Evolutionary conservation across 2,797 vertebrate genomes (phyloP).

Genomic region (Scarus forsteni): DNA sequence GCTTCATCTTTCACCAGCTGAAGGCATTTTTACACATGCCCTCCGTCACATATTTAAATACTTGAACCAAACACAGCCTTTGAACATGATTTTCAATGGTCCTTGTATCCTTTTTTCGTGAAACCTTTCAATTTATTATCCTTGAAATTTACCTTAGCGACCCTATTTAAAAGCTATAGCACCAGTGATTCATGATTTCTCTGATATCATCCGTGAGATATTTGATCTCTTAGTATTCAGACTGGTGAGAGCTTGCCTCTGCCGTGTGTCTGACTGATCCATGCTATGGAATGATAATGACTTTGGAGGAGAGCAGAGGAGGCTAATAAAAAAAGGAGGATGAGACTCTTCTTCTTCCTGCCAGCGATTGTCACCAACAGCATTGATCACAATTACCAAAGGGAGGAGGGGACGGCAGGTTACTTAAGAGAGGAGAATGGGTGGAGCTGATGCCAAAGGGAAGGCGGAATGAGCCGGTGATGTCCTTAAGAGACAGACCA

Average conservation of each 20-base stretch:
- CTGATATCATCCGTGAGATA: background rate
- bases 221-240: background rate
- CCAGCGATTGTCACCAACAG: background rate
- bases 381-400: slow-evolving; percentile 51
- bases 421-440: slow-evolving; percentile 21
- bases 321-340: slow-evolving; percentile 33
- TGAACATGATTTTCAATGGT: too few relatives aligned
- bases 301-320: slow-evolving; percentile 32
- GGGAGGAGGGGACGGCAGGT: slow-evolving; percentile 1
- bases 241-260: background rate
- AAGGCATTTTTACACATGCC: too few relatives aligned
- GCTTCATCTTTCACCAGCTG: too few relatives aligned
- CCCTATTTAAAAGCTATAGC: background rate
- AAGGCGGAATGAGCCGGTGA: slow-evolving; percentile 20
- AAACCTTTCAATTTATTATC: too few relatives aligned
- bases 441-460: background rate
- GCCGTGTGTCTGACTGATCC: slow-evolving; percentile 41
- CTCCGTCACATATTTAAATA: too few relatives aligned
- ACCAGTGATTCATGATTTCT: too few relatives aligned
- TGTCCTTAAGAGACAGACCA: slow-evolving; percentile 17
- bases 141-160: background rate
- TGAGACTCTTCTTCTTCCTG: slow-evolving; percentile 23
- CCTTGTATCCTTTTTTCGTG: too few relatives aligned
- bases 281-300: slow-evolving; percentile 60
- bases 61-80: too few relatives aligned